These are phyloP conservation scores for Montipora foliosa DNA, from an alignment of 64 coral and sea anemone genomes.

Conservation along the genomic window DNA sequence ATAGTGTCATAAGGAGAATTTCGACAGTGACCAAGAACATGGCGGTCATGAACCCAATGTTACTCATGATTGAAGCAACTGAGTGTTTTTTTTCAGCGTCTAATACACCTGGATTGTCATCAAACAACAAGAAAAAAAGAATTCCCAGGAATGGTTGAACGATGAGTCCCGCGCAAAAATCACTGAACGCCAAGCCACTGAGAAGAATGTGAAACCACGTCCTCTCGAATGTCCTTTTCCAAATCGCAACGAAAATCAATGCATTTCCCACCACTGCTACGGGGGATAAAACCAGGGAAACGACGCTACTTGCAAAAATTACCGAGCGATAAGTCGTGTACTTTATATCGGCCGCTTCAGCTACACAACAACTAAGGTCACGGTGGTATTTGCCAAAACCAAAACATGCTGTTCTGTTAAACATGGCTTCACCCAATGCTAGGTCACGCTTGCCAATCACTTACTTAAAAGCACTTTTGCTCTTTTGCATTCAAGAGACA, in stretches of 20 bases:
- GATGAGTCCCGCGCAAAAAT: conserved; percentile 6
- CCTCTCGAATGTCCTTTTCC: neutral
- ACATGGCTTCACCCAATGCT: too few relatives aligned
- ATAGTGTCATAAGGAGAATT: neutral
- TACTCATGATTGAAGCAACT: neutral
- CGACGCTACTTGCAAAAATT: neutral
- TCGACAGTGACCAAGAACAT: neutral
- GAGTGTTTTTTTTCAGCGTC: neutral
- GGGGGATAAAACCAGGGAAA: neutral
- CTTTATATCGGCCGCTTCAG: neutral
- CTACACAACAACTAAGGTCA: neutral
- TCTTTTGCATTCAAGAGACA: too few relatives aligned
- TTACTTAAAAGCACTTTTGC: too few relatives aligned
- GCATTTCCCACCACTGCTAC: conserved; percentile 37
- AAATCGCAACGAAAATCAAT: conserved; percentile 7
- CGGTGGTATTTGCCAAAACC: too few relatives aligned
- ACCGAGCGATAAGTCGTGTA: neutral
- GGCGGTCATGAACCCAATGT: neutral
- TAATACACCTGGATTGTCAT: too few relatives aligned
- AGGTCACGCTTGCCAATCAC: too few relatives aligned
- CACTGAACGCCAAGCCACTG: neutral
- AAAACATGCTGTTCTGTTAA: too few relatives aligned
- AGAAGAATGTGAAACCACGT: conserved; percentile 23
- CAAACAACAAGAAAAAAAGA: neutral
- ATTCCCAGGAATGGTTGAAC: neutral